These are phyloP conservation scores for Leptodactylus fallax DNA, from an alignment of 2,797 vertebrate genomes.

Conservation along the genomic window DNA sequence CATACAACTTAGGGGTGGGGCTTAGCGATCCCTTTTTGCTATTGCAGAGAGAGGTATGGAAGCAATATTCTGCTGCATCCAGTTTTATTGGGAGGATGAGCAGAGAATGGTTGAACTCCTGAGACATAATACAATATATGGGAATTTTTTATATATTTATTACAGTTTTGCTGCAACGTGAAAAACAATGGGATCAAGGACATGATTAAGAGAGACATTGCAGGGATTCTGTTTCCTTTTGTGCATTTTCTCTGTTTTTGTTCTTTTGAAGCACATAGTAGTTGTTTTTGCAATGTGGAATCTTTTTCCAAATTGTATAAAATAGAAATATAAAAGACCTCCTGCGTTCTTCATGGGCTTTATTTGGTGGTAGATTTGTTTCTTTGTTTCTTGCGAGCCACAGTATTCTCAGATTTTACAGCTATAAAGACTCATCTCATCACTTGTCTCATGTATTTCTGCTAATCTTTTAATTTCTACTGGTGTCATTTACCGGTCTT, in stretches of 20 bases:
- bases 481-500: not conserved
- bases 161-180: not conserved
- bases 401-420: too few species aligned
- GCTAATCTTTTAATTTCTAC: not conserved
- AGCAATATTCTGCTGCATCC: too few species aligned
- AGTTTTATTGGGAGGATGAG: too few species aligned
- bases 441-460: not conserved
- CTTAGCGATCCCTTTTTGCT: too few species aligned
- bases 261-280: not conserved
- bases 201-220: not conserved
- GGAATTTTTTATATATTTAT: not conserved
- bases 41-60: too few species aligned
- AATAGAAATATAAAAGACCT: not conserved
- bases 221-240: not conserved
- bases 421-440: too few species aligned
- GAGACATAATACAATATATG: not conserved
- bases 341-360: not conserved
- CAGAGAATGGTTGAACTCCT: too few species aligned
- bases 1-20: too few species aligned
- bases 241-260: not conserved
- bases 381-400: too few species aligned
- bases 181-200: not conserved
- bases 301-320: not conserved
- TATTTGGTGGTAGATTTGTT: too few species aligned
- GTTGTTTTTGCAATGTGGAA: not conserved